Base-by-base conservation (phyloP, 2,797 vertebrate species). In the Danio kyathit region DNA sequence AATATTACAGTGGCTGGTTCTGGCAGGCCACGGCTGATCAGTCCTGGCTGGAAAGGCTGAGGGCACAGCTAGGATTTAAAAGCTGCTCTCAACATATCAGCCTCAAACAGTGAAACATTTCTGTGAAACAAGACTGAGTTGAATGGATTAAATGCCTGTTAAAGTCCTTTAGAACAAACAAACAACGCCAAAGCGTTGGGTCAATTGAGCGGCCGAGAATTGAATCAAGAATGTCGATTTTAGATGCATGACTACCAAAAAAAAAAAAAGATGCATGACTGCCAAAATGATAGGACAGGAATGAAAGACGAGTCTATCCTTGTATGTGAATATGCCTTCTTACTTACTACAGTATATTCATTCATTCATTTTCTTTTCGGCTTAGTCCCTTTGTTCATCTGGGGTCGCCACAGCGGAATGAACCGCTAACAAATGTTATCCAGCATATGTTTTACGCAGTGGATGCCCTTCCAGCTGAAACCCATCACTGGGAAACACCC, bases 1-100 rank as follows among this genome's bases (percentile, higher is more conserved):
- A 94, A 94, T 93, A 95, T 93, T 91, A 92, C 89, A 88, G 85
- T 72, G 79, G 75, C 74, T 82, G 72, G 61, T 82, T 83, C 79
- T 86, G 70, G 83, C 90, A 90, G 90, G 89, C 89, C 89, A 88
- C 82, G 88, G 91, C 92, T 92, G 93, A 94, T 94, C 92, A 93
- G 92, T 92, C 89, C 89, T 90, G 91, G 84, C 71, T 76, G 75
- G 40, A 78, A 81, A 61, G 70, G 79, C 86, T 77, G 77, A 51
- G 67, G 44, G 67, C 82, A 76, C 21, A 38, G 66, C 61, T 40
- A 57, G 66, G 65, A 65, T 79, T 64, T 51, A 52, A 63, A 83
- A 82, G 71, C 75, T 60, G 71, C 81, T 67, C 56, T 75, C 74
- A 17, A 61, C 82, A 83, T 21, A 78, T 76, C 76, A 79, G 43